phyloP scores from a whole-genome alignment of 2,113 vertebrate species.

The Lanius ludovicianus region DNA sequence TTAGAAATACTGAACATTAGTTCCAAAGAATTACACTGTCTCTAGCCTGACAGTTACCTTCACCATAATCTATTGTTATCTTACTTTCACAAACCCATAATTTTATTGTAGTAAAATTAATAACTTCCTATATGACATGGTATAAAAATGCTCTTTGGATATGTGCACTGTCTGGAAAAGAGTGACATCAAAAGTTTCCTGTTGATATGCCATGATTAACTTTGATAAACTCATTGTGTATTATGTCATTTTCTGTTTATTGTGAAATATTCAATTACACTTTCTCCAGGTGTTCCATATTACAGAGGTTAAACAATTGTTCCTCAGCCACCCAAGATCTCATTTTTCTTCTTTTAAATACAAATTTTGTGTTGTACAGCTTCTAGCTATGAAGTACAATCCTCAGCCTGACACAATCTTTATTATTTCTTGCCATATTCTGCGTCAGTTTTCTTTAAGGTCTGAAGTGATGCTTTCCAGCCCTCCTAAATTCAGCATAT shows the following conservation, averaged over 20 bases:
- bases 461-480: neutral
- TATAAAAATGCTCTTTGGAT: neutral
- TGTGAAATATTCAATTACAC: neutral
- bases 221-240: neutral
- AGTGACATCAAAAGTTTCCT: neutral
- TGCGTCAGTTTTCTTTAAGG: neutral
- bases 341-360: slow-evolving; percentile 6
- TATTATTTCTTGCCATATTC: neutral
- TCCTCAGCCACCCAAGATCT: neutral
- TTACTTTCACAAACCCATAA: neutral
- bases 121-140: neutral
- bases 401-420: neutral
- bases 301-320: neutral
- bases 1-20: neutral
- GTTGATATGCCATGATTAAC: neutral
- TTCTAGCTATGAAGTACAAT: neutral
- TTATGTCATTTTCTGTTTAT: slow-evolving; percentile 26
- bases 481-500: neutral
- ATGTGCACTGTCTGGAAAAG: neutral
- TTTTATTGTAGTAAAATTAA: neutral
- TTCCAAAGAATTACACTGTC: neutral
- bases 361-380: neutral
- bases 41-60: neutral
- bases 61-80: neutral
- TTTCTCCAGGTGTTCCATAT: slow-evolving; percentile 38